Evolutionary conservation across 2,888 invertebrate species (phyloP).

Genomic region (Lasioglossum pauxillum): DNA sequence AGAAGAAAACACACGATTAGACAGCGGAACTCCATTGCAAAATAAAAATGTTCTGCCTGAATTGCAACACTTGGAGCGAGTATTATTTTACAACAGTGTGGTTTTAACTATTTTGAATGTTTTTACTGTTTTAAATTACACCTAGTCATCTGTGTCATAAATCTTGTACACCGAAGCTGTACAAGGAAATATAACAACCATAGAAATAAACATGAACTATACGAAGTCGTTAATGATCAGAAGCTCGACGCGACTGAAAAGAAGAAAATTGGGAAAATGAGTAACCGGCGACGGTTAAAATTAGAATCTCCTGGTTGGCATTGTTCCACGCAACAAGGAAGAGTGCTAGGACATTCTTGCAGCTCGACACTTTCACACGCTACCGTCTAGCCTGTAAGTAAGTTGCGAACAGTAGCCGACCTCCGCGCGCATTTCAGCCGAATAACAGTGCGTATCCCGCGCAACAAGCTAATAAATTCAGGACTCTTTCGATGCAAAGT

Average conservation of each 20-base stretch:
- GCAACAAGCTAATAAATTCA: slow-evolving; percentile 14
- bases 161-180: no score
- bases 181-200: no score
- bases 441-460: not conserved
- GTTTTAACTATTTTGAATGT: no score
- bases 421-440: not conserved
- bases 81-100: no score
- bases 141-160: no score
- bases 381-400: not conserved
- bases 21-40: no score
- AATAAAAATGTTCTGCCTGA: no score
- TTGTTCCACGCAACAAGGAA: slow-evolving; percentile 7
- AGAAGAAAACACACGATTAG: no score
- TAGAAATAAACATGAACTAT: no score
- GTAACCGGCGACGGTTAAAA: not conserved
- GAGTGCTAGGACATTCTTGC: not conserved
- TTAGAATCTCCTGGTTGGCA: not conserved
- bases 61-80: no score
- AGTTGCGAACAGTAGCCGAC: not conserved
- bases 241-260: not conserved
- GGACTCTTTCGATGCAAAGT: slow-evolving; percentile 2
- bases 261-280: not conserved
- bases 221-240: no score
- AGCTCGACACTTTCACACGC: slow-evolving; percentile 1
- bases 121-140: no score